Evolutionary conservation across 1,140 invertebrate species (phyloP).

Genomic region (Mizuhopecten yessoensis): DNA sequence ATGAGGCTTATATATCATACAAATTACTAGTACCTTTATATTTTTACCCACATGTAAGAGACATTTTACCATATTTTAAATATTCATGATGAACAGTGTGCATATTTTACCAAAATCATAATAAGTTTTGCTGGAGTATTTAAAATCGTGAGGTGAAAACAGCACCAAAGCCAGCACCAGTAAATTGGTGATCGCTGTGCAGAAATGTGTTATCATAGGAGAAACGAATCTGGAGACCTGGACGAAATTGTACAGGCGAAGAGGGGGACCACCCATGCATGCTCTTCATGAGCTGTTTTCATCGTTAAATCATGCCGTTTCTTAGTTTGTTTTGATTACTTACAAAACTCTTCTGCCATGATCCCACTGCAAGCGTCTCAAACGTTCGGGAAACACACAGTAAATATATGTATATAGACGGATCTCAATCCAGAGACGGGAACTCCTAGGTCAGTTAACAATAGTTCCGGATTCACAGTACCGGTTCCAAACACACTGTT

Average conservation of each 20-base stretch:
- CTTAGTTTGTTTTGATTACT: not conserved
- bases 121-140: not conserved
- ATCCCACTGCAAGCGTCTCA: not conserved
- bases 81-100: not conserved
- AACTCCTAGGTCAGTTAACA: not conserved
- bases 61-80: too few species aligned
- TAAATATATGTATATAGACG: not conserved
- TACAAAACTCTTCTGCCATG: constrained; percentile 37
- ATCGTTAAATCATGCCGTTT: not conserved
- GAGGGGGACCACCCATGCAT: constrained; percentile 22
- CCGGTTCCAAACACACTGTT: not conserved
- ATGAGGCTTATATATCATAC: too few species aligned
- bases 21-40: too few species aligned
- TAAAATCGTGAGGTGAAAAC: not conserved
- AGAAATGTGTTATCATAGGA: not conserved
- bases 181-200: not conserved
- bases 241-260: not conserved
- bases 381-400: not conserved
- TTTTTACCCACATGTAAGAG: too few species aligned
- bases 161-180: not conserved
- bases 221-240: not conserved
- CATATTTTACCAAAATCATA: not conserved
- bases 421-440: not conserved
- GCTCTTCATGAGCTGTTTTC: not conserved
- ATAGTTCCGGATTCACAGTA: not conserved